Evolutionary conservation across 30 jellyfish, hydroid and myxozoan genomes (phyloP).

Genomic region (Clytia hemisphaerica): DNA sequence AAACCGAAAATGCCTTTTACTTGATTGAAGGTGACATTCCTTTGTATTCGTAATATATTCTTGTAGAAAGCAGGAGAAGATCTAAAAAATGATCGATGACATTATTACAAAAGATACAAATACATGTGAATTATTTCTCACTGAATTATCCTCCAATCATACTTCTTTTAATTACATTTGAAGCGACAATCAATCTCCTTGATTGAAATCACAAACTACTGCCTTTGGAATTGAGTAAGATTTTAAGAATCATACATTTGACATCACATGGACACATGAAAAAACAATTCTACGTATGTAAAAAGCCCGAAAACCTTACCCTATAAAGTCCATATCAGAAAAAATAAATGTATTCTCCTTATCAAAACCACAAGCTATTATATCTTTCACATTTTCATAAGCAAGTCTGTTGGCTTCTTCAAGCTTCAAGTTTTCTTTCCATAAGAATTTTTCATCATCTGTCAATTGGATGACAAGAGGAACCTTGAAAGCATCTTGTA

Average conservation of each 20-base stretch:
- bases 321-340: slow-evolving; percentile 87
- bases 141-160: too few species aligned
- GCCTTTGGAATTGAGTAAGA: too few species aligned
- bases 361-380: slow-evolving; percentile 99
- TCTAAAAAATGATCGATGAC: slow-evolving; percentile 19
- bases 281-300: neutral
- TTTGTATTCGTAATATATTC: slow-evolving; percentile 80
- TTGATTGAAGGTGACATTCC: slow-evolving; percentile 87
- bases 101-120: too few species aligned
- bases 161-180: too few species aligned
- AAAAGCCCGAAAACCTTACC: slow-evolving; percentile 46
- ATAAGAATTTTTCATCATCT: slow-evolving; percentile 95
- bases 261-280: too few species aligned
- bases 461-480: slow-evolving; percentile 96
- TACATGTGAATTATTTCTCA: too few species aligned
- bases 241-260: too few species aligned
- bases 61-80: slow-evolving; percentile 70
- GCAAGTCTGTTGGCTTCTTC: slow-evolving; percentile 93
- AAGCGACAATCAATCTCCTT: too few species aligned
- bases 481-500: slow-evolving; percentile 96
- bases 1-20: slow-evolving; percentile 92
- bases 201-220: too few species aligned
- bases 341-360: slow-evolving; percentile 82
- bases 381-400: slow-evolving; percentile 82
- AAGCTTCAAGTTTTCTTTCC: slow-evolving; percentile 61